Evolutionary conservation across 2,113 vertebrate species (phyloP), one percentile per base, ranked within the genome.

Genomic region (Tachuris rubrigastra): DNA sequence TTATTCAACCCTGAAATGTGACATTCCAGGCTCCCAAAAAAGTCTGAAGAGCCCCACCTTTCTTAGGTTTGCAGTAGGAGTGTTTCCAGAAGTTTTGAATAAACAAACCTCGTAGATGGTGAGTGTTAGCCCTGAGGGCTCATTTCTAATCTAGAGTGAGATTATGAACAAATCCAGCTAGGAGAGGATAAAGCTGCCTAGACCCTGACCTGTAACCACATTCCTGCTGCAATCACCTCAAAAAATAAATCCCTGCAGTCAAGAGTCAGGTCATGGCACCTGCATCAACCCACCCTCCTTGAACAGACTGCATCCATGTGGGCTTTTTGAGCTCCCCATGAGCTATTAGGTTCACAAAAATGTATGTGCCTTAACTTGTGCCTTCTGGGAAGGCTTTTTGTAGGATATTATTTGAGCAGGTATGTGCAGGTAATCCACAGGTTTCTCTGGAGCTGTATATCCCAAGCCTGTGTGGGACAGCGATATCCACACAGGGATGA

Each of bases 281-380:
- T 33, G 1, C 28, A 5, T 37, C 65, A 77, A 47, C 50, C 71
- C 72, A 35, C 27, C 23, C 66, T 53, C 69, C 81, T 68, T 50
- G 72, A 49, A 27, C 1, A 67, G 18, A 6, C 19, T 22, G 6
- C 56, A 50, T n/a, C 39, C 31, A 10, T 1, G 3, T 5, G 47
- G 75, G 8, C 3, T 1, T 44, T 91, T n/a, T 23, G 9, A 20
- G 49, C 49, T 81, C 25, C 35, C 33, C 0, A 0, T 17, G n/a
- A 56, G 56, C 49, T 20, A 2, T 14, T 2, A 21, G 60, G 18
- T 55, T 31, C 69, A 85, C 25, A 52, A 67, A 71, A 63, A 65
- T 2, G 2, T 9, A 0, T 21, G 5, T 67, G 27, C 52, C 27
- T 72, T 49, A 63, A 52, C 21, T 72, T 52, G 47, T 72, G 44